Evolutionary conservation across 1,140 invertebrate species (phyloP).

Genomic region (Diuraphis noxia): DNA sequence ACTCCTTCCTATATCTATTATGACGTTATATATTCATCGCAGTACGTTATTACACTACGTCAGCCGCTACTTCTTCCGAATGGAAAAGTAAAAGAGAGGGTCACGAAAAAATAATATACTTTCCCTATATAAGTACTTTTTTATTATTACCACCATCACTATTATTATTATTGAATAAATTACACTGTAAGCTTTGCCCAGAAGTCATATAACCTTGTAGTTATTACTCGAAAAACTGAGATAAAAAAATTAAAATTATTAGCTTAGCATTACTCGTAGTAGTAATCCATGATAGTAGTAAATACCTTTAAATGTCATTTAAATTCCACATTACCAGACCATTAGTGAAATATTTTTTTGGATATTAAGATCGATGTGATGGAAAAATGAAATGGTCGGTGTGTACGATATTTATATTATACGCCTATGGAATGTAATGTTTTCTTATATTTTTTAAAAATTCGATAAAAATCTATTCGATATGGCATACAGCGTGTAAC

Average conservation of each 20-base stretch:
- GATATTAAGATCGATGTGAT: not conserved
- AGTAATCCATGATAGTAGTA: not conserved
- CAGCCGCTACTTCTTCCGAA: not conserved
- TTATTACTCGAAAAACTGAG: not conserved
- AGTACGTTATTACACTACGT: not conserved
- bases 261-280: not conserved
- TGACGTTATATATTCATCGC: not conserved
- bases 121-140: not conserved
- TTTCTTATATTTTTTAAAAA: not conserved
- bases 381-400: not conserved
- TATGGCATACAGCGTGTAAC: not conserved
- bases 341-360: not conserved
- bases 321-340: not conserved
- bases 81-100: not conserved
- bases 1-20: not conserved
- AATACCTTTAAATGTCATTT: not conserved
- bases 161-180: constrained; percentile 29
- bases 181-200: not conserved
- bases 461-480: not conserved
- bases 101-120: not conserved
- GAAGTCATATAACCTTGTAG: constrained; percentile 11
- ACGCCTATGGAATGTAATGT: not conserved
- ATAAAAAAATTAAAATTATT: constrained; percentile 8
- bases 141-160: not conserved
- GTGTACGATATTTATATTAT: not conserved